Percentiles rank a stretch among this genome's conserved stretches.
Evolutionary conservation across 2,797 vertebrate genomes (phyloP).

Genomic region (Acanthurus leucopareius): DNA sequence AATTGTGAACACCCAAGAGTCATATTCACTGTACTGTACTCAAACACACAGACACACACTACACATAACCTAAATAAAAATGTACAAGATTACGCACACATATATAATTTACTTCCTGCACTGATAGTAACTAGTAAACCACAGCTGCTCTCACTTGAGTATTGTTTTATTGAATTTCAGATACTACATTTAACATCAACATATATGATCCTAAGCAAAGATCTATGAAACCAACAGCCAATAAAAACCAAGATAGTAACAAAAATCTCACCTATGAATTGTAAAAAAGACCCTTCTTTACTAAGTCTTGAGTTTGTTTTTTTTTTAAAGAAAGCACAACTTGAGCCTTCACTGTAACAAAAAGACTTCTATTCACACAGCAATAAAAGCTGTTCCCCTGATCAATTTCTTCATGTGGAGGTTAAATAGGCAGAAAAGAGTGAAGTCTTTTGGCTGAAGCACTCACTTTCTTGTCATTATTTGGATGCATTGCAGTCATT

Average conservation of each 20-base stretch:
- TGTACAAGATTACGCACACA: background rate
- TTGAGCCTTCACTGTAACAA: conserved; percentile 3
- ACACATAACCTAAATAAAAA: background rate
- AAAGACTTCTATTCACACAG: conserved; percentile 12
- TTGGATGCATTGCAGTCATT: conserved; percentile 7
- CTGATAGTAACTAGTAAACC: conserved; percentile 25
- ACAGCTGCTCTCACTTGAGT: conserved; percentile 30
- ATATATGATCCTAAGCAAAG: background rate
- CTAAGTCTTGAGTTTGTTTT: background rate
- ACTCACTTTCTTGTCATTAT: background rate
- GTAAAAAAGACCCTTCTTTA: background rate
- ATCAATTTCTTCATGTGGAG: conserved; percentile 29
- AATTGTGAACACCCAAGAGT: background rate
- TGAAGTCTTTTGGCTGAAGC: background rate
- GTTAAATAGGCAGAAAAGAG: conserved; percentile 20
- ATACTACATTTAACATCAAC: conserved; percentile 24
- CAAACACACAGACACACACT: background rate
- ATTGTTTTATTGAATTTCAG: conserved; percentile 63
- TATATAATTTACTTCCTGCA: background rate
- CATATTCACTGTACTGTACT: background rate
- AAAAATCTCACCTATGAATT: background rate
- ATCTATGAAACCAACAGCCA: conserved; percentile 28
- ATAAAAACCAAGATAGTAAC: background rate
- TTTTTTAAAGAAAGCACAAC: background rate
- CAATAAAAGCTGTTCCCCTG: conserved; percentile 10